Conservation (phyloP, 2,113 vertebrate genomes). For the Tragelaphus strepsiceros region DNA sequence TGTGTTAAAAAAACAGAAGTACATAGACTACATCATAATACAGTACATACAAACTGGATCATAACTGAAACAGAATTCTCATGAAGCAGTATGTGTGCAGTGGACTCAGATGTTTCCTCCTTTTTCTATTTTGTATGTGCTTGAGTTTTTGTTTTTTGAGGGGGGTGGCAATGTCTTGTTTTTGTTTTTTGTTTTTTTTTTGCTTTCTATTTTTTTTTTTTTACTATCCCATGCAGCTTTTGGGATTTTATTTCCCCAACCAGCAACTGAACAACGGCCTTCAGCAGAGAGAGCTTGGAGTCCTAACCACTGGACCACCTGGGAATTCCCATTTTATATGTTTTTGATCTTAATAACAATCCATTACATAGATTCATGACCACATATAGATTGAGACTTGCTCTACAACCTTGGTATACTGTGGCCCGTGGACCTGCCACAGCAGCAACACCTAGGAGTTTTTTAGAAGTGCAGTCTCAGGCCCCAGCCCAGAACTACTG, state of each 20-base stretch:
- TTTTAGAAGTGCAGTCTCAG: neutral
- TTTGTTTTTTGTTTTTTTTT: neutral
- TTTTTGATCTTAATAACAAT: conserved; percentile 9
- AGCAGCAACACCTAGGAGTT: neutral
- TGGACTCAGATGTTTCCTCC: neutral
- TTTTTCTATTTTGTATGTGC: neutral
- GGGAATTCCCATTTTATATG: neutral
- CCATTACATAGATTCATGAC: neutral
- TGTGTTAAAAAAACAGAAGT: neutral
- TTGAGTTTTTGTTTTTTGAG: neutral
- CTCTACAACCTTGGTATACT: neutral
- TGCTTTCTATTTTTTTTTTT: no score
- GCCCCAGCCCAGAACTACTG: neutral
- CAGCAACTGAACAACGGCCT: neutral
- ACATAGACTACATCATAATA: neutral
- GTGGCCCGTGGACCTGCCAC: neutral
- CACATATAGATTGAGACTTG: neutral
- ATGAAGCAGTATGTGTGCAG: neutral
- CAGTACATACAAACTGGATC: neutral
- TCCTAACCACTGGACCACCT: neutral
- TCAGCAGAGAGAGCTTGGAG: neutral
- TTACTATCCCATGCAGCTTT: neutral
- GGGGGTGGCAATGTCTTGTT: neutral
- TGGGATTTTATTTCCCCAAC: neutral
- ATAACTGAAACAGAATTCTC: neutral